These are phyloP conservation scores for Valencia hispanica DNA, from an alignment of 2,797 vertebrate species.

Conservation along the genomic window DNA sequence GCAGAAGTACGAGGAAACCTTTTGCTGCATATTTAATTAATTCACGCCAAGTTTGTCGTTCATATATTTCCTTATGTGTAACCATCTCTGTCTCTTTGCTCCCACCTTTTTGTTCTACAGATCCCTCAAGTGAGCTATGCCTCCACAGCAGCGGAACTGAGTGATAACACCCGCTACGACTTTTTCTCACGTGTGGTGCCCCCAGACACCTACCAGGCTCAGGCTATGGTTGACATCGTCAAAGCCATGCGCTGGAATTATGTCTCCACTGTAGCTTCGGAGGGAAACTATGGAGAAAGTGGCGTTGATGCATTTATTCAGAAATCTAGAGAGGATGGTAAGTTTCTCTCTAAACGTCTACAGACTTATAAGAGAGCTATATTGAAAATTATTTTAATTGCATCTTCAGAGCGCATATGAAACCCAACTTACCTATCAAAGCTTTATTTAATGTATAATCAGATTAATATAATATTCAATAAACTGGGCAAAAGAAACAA, in stretches of 20 bases:
- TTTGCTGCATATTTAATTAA: slow-evolving; percentile 14
- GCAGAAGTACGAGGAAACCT: slow-evolving; percentile 10
- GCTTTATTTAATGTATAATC: not conserved
- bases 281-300: slow-evolving; percentile 95
- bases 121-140: slow-evolving; percentile 98
- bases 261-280: slow-evolving; percentile 93
- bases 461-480: not conserved
- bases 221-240: slow-evolving; percentile 97
- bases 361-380: slow-evolving; percentile 14
- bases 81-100: slow-evolving; percentile 5
- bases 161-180: slow-evolving; percentile 95
- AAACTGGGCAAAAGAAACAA: too few species aligned
- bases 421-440: not conserved
- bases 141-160: slow-evolving; percentile 93
- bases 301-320: slow-evolving; percentile 96
- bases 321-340: slow-evolving; percentile 94
- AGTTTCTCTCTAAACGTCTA: slow-evolving; percentile 64
- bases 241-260: slow-evolving; percentile 97
- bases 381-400: not conserved
- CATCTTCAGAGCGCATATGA: not conserved
- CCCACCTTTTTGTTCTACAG: slow-evolving; percentile 62
- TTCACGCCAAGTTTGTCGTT: slow-evolving; percentile 11
- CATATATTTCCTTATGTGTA: slow-evolving; percentile 17
- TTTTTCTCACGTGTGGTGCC: slow-evolving; percentile 96
- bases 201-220: slow-evolving; percentile 95